Percentiles rank a stretch among this genome's conserved stretches.
phyloP scores from a whole-genome alignment of 2,113 vertebrate species.

The Rhea pennata region DNA sequence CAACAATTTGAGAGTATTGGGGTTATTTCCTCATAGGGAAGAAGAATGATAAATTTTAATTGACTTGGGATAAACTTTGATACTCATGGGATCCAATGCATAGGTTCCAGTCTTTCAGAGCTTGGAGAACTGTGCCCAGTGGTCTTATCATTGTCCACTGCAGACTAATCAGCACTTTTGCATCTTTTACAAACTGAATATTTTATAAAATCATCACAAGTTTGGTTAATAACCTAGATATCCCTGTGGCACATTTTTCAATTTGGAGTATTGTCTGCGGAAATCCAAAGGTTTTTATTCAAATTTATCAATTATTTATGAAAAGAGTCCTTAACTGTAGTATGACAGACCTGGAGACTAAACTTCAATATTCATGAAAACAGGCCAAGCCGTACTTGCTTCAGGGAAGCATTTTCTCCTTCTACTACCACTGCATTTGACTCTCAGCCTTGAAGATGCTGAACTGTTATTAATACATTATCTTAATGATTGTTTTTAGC shows the following conservation, averaged over 20 bases:
- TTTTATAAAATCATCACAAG: neutral
- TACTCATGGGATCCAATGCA: neutral
- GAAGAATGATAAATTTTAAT: neutral
- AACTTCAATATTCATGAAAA: neutral
- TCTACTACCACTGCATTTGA: neutral
- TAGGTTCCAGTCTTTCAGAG: neutral
- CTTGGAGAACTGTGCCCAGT: neutral
- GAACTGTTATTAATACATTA: neutral
- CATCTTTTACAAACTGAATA: neutral
- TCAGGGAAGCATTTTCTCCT: neutral
- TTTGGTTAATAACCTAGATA: neutral
- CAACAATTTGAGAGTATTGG: neutral
- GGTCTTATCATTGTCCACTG: neutral
- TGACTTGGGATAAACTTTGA: neutral
- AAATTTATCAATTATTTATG: neutral
- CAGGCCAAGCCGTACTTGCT: neutral
- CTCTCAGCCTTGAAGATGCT: neutral
- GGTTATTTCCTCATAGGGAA: neutral
- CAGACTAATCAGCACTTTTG: neutral
- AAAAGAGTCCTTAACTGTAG: neutral
- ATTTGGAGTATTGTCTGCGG: neutral
- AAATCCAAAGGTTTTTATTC: neutral
- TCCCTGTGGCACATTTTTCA: neutral
- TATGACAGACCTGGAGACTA: neutral
- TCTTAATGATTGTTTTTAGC: conserved; percentile 23